phyloP scores from a whole-genome alignment of 2,113 vertebrate species.

The Candoia aspera region DNA sequence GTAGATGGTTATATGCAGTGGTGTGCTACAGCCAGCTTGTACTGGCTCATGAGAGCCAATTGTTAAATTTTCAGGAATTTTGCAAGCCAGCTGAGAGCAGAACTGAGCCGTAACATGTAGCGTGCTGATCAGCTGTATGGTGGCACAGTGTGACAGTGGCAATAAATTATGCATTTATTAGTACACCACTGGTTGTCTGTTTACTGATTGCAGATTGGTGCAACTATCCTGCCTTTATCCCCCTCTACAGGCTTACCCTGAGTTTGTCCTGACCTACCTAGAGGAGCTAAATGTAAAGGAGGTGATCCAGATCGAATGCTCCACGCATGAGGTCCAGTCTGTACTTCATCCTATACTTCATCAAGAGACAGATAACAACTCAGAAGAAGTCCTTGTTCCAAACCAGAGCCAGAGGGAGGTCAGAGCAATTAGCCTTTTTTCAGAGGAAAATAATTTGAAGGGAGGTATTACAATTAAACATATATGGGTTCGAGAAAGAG shows the following conservation, averaged over 20 bases:
- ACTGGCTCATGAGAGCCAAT: not conserved
- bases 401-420: constrained; percentile 69
- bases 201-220: constrained; percentile 45
- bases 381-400: constrained; percentile 67
- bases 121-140: not conserved
- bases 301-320: constrained; percentile 68
- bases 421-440: constrained; percentile 54
- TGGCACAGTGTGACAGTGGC: not conserved
- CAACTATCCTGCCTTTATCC: constrained; percentile 56
- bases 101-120: not conserved
- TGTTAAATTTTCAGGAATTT: not conserved
- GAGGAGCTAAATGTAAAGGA: constrained; percentile 72
- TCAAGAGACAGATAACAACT: constrained; percentile 61
- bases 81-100: not conserved
- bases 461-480: constrained; percentile 36
- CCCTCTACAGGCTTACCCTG: constrained; percentile 74
- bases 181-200: constrained; percentile 17
- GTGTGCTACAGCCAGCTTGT: not conserved
- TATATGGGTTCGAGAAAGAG: not conserved
- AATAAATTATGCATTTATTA: not conserved
- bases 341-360: constrained; percentile 58
- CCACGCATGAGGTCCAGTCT: constrained; percentile 60
- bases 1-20: not conserved
- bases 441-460: constrained; percentile 54
- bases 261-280: constrained; percentile 79